These are phyloP conservation scores for Oxycera nigricornis DNA, from an alignment of 2,888 invertebrate species.

Conservation along the genomic window DNA sequence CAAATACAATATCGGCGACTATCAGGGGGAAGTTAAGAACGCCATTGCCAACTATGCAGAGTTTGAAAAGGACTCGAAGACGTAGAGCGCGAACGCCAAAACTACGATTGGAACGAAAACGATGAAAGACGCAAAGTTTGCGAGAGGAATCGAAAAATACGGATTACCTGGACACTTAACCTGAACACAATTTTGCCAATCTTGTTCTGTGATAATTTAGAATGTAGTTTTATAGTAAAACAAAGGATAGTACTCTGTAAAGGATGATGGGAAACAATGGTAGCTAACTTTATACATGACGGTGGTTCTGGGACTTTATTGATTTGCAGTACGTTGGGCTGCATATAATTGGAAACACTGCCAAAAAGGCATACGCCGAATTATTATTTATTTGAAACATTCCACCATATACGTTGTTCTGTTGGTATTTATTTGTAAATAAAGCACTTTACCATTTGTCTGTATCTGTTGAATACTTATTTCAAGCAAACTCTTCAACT, in stretches of 20 bases:
- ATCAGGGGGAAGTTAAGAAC: conserved; percentile 56
- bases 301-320: conserved; percentile 19
- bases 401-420: too few relatives aligned
- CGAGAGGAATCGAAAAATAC: conserved; percentile 22
- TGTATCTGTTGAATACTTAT: too few relatives aligned
- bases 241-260: too few relatives aligned
- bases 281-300: not conserved
- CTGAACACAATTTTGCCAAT: conserved; percentile 38
- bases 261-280: too few relatives aligned
- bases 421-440: too few relatives aligned
- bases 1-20: conserved; percentile 57
- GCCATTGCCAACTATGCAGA: conserved; percentile 49
- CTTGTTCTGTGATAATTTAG: conserved; percentile 42
- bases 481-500: too few relatives aligned
- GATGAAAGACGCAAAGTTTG: conserved; percentile 2
- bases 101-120: not conserved
- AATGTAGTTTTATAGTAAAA: conserved; percentile 37
- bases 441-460: too few relatives aligned
- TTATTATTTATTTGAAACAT: too few relatives aligned
- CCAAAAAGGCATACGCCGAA: too few relatives aligned
- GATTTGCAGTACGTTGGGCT: too few relatives aligned
- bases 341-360: too few relatives aligned
- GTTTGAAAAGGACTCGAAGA: conserved; percentile 34
- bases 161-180: conserved; percentile 39
- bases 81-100: not conserved